Base-by-base conservation (phyloP, 2,888 invertebrate genomes). In the Hymenopus coronatus region DNA sequence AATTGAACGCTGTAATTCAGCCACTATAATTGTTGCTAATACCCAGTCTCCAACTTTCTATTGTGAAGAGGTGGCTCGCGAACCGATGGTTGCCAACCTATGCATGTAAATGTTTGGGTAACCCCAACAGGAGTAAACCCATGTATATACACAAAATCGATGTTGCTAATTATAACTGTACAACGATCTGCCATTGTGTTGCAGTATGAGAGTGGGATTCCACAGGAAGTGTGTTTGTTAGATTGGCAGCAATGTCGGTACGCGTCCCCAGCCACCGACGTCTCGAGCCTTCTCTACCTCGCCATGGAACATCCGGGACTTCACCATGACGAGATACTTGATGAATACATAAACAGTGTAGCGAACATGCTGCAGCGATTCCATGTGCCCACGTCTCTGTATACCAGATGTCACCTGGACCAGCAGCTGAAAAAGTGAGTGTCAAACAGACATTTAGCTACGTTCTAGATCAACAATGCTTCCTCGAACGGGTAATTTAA, bases 201-300 rank as follows among this genome's bases (percentile, higher is more conserved):
- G 54, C 54, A 70, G 54, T 70, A 70, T 70, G 54, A 20, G 54
- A 70, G 25, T 30, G 28, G 15, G 12, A 28, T 84, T 25, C 30
- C 33, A 30, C 46, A 85, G 46, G n/a, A 25, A n/a, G n/a, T 85
- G 85, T 85, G 40, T 9, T 85, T 85, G 27, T n/a, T 85, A 27
- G 85, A 85, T 28, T 85, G 40, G 46, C 85, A 85, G 85, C 85
- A 85, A 40, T 46, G 85, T 27, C 85, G 85, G 40, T 85, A 85
- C n/a, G 85, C 46, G 27, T 85, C 85, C 30, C 85, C 46, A 40
- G 85, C 85, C 30, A 15, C 46, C 25, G 85, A 85, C 46, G 46
- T 85, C 12, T n/a, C 46, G 14, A 85, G 85, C 46, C 46, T 30
- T 12, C 46, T 85, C 40, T 85, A 46, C 27, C 40, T 85, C 27